Evolutionary conservation across 2,113 vertebrate species (phyloP), one percentile per base, ranked within the genome.

Genomic region (Suncus etruscus): DNA sequence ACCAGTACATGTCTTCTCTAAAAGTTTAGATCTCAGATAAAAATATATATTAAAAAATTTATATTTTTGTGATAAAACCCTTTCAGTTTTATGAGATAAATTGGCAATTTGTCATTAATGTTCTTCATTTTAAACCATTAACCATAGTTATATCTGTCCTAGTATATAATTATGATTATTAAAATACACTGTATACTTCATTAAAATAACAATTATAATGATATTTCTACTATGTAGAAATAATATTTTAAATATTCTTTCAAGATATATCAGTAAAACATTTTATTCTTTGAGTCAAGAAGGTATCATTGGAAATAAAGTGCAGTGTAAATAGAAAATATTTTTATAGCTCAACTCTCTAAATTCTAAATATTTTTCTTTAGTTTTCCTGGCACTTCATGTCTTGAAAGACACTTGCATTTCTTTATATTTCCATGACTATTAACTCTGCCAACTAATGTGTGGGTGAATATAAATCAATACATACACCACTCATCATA

Each of bases 191-290:
- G 5, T 39, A 39, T 39, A 39, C 39, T 39, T 39, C 39, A 39
- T 39, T 39, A 39, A 39, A 39, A 39, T 39, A 39, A 39, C 39
- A 3, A 39, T 39, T 39, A 39, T 39, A 39, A 39, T 39, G 39
- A 58, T 32, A 78, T 11, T 9, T 18, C 9, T 47, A 39, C 39
- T 39, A 39, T 39, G 39, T 39, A 80, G 12, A 86, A 16, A 80
- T 81, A 25, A 76, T 48, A 58, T n/a, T 39, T 16, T 63, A 94
- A 91, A 74, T 70, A 27, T 70, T 85, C 24, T 32, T 9, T 86
- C 54, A 74, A 87, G 86, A 22, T 66, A 48, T 50, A 45, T 29
- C 25, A n/a, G 50, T 6, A 24, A 75, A 77, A 68, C 45, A 2
- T 22, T 76, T 48, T 73, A 63, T 61, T 69, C 3, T 82, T 81